A percentile compares a stretch with the other conserved stretches of the same genome.
phyloP scores from a whole-genome alignment of 2,888 invertebrate genomes.

The Pammene aurita region DNA sequence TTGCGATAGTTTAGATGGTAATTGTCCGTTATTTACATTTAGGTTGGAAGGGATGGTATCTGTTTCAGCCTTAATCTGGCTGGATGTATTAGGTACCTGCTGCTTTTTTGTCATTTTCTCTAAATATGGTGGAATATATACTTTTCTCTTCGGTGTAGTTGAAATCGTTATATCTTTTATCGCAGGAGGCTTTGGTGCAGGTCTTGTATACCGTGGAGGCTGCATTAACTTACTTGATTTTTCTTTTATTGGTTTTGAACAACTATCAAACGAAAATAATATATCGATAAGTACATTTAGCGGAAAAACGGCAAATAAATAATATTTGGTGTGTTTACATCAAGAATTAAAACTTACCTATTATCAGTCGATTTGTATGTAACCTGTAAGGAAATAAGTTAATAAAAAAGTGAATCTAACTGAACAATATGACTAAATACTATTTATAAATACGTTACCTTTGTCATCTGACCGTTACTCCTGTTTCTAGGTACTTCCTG shows the following conservation, averaged over 20 bases:
- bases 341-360: slow-evolving; percentile 51
- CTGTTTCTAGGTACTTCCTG: slow-evolving; percentile 31
- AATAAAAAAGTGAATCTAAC: background rate
- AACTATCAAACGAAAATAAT: slow-evolving; percentile 44
- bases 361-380: slow-evolving; percentile 53
- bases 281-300: background rate
- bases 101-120: slow-evolving; percentile 21
- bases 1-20: slow-evolving; percentile 36
- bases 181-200: background rate
- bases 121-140: slow-evolving; percentile 28
- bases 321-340: background rate
- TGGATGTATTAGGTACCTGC: slow-evolving; percentile 33
- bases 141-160: slow-evolving; percentile 2
- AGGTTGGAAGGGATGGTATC: slow-evolving; percentile 41
- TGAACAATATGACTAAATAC: background rate
- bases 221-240: slow-evolving; percentile 18
- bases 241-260: slow-evolving; percentile 49
- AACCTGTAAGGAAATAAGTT: slow-evolving; percentile 55
- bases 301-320: background rate
- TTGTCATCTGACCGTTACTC: slow-evolving; percentile 46
- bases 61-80: slow-evolving; percentile 48
- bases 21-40: slow-evolving; percentile 46
- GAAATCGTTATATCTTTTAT: slow-evolving; percentile 16
- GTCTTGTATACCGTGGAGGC: slow-evolving; percentile 14
- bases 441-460: slow-evolving; percentile 48